Percentiles rank a stretch among this genome's conserved stretches.
phyloP scores from a whole-genome alignment of 2,888 invertebrate species.

The Eupithecia inturbata region DNA sequence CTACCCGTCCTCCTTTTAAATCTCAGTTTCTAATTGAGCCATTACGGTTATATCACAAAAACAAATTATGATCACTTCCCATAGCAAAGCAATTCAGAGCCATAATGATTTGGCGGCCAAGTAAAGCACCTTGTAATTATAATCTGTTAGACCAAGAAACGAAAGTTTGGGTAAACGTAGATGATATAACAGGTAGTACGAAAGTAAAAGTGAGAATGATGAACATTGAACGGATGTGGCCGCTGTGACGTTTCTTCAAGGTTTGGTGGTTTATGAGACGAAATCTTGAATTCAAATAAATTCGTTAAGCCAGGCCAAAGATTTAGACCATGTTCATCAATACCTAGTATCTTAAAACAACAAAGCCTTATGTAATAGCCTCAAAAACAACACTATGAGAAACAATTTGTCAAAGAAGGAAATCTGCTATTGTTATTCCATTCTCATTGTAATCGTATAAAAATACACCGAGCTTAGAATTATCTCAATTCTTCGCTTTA shows the following conservation, averaged over 20 bases:
- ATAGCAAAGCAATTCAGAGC: constrained; percentile 36
- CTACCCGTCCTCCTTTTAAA: constrained; percentile 25
- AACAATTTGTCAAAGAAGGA: constrained; percentile 23
- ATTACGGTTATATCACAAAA: constrained; percentile 42
- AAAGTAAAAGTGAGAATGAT: constrained; percentile 37
- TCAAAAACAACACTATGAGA: constrained; percentile 13
- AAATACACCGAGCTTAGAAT: constrained; percentile 17
- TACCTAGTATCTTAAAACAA: background rate
- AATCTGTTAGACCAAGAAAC: constrained; percentile 49
- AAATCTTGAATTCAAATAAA: constrained; percentile 27
- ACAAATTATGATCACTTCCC: constrained; percentile 41
- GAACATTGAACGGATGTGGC: constrained; percentile 27
- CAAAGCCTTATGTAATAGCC: background rate
- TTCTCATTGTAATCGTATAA: constrained; percentile 23
- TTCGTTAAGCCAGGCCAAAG: background rate
- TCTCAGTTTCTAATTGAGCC: constrained; percentile 43
- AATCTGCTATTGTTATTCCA: constrained; percentile 19
- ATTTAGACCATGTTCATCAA: background rate
- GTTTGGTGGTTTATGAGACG: constrained; percentile 26
- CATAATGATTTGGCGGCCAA: constrained; percentile 36
- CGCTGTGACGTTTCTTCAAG: constrained; percentile 25
- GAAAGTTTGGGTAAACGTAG: constrained; percentile 75
- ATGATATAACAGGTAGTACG: constrained; percentile 47
- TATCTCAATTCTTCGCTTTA: constrained; percentile 25
- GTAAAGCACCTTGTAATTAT: constrained; percentile 53